phyloP scores from a whole-genome alignment of 2,888 invertebrate species.

The Chalcis sispes region DNA sequence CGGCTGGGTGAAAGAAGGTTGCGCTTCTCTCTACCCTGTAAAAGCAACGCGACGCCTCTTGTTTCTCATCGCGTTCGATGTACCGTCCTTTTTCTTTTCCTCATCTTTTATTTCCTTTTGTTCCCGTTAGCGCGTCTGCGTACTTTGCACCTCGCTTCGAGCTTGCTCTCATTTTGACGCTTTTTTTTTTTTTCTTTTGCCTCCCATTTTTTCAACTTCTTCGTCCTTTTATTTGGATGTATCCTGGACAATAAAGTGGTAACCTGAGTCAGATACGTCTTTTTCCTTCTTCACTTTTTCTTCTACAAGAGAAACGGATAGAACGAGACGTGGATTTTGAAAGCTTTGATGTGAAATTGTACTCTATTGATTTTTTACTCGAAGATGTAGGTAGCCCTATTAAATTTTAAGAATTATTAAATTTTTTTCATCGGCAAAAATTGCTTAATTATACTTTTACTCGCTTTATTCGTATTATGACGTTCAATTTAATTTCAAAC shows the following conservation, averaged over 20 bases:
- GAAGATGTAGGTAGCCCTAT: not conserved
- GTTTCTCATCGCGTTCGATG: not conserved
- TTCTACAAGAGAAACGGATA: not conserved
- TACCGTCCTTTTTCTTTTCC: conserved; percentile 50
- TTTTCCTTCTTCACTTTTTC: conserved; percentile 3
- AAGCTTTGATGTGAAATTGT: conserved; percentile 37
- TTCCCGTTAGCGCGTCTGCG: conserved; percentile 52
- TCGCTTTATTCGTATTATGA: too few species aligned
- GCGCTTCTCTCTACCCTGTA: too few species aligned
- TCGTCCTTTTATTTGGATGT: conserved; percentile 39
- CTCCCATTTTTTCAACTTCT: conserved; percentile 24
- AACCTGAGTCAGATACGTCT: conserved; percentile 46
- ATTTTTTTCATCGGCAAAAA: not conserved
- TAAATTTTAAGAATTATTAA: conserved; percentile 35
- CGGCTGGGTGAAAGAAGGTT: not conserved
- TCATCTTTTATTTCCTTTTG: conserved; percentile 45
- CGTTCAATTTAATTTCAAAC: too few species aligned
- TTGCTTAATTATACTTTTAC: too few species aligned
- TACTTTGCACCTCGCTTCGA: conserved; percentile 38
- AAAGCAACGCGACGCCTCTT: not conserved
- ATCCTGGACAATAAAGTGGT: conserved; percentile 48
- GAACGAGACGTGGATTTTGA: not conserved
- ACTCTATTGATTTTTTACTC: conserved; percentile 34
- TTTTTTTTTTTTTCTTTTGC: conserved; percentile 13
- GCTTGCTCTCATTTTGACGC: conserved; percentile 30